Conservation (phyloP, 2,888 invertebrate genomes). For the Galerucella pusilla region DNA sequence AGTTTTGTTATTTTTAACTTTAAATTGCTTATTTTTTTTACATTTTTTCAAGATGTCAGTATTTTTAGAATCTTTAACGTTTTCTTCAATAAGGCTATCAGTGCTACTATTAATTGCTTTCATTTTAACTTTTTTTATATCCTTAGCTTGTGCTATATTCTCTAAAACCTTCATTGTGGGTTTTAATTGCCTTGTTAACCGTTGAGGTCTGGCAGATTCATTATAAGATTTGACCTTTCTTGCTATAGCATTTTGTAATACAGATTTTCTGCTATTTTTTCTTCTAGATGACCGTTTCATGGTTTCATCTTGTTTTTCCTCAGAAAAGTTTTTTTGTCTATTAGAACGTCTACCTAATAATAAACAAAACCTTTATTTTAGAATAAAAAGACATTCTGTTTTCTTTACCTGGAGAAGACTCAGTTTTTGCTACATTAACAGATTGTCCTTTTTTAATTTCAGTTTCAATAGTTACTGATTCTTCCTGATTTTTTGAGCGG, state of each 20-base stretch:
- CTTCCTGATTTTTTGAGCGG: slow-evolving; percentile 38
- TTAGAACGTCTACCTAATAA: slow-evolving; percentile 54
- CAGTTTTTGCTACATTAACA: slow-evolving; percentile 58
- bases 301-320: slow-evolving; percentile 57
- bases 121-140: slow-evolving; percentile 48
- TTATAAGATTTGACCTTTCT: slow-evolving; percentile 78
- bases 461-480: slow-evolving; percentile 55
- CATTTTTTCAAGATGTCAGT: slow-evolving; percentile 26
- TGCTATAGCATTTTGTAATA: slow-evolving; percentile 77
- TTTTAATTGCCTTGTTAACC: slow-evolving; percentile 71
- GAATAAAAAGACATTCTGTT: not conserved
- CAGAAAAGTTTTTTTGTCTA: slow-evolving; percentile 53
- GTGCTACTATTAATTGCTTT: slow-evolving; percentile 34
- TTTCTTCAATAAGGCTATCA: not conserved
- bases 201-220: slow-evolving; percentile 65
- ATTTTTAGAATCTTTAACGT: slow-evolving; percentile 40
- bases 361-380: not conserved
- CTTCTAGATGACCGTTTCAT: slow-evolving; percentile 74
- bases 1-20: slow-evolving; percentile 43
- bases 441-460: slow-evolving; percentile 30
- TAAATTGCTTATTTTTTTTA: slow-evolving; percentile 49
- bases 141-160: slow-evolving; percentile 68
- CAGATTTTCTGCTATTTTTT: slow-evolving; percentile 72
- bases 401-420: not conserved
- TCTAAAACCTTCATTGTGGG: slow-evolving; percentile 76